Percentiles rank a stretch among this genome's conserved stretches.
phyloP scores from a whole-genome alignment of 2,113 vertebrate species.

The Malurus elegans region DNA sequence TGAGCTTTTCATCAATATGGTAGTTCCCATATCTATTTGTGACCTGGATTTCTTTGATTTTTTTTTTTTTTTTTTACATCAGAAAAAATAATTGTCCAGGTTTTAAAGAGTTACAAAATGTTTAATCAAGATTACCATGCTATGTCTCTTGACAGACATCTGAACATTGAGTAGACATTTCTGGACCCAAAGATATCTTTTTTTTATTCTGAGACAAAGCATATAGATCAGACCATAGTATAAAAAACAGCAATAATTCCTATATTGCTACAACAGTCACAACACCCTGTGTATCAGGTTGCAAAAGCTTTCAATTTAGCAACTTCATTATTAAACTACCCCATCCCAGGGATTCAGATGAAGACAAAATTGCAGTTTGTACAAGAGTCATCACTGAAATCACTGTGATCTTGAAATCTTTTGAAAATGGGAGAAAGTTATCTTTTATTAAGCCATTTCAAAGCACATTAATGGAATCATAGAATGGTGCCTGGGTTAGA shows the following conservation, averaged over 20 bases:
- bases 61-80: background rate
- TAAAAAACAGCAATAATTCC: background rate
- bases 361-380: background rate
- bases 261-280: background rate
- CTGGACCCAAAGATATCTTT: background rate
- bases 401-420: background rate
- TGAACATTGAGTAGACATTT: background rate
- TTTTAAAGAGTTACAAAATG: no score
- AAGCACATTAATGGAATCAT: background rate
- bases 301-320: background rate
- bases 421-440: background rate
- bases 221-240: background rate
- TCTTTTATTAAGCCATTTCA: background rate
- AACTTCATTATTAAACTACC: background rate
- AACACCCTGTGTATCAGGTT: background rate
- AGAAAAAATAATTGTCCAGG: background rate
- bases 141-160: background rate
- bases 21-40: background rate
- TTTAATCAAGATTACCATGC: no score
- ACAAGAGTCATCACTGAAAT: background rate
- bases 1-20: background rate
- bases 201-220: background rate
- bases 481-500: background rate
- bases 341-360: background rate
- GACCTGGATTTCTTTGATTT: background rate